These are phyloP conservation scores for Tribolium madens DNA, from an alignment of 1,140 invertebrate genomes.

Conservation along the genomic window DNA sequence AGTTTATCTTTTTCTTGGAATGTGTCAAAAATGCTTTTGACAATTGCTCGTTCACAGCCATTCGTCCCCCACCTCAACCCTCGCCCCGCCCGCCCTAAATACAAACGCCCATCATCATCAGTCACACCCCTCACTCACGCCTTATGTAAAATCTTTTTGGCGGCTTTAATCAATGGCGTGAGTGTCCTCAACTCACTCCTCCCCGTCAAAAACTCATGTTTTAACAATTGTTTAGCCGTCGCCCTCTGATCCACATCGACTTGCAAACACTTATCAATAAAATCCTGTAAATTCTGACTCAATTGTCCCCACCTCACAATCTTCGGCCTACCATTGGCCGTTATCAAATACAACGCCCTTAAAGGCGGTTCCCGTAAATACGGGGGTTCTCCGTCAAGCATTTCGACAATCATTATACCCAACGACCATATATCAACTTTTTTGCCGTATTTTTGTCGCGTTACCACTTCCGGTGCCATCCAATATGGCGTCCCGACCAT, in stretches of 20 bases:
- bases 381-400: constrained; percentile 98
- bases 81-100: not conserved
- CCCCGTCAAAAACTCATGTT: constrained; percentile 89
- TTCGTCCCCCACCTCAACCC: not conserved
- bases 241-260: constrained; percentile 92
- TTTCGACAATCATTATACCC: constrained; percentile 98
- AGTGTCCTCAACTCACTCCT: constrained; percentile 87
- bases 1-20: too few relatives aligned
- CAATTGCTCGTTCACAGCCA: too few relatives aligned
- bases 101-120: too few relatives aligned
- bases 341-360: constrained; percentile 95
- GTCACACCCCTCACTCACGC: constrained; percentile 11
- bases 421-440: constrained; percentile 97
- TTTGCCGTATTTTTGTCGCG: constrained; percentile 85
- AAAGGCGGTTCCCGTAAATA: constrained; percentile 95
- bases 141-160: constrained; percentile 83
- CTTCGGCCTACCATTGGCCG: constrained; percentile 93
- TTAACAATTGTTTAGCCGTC: constrained; percentile 86
- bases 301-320: constrained; percentile 87
- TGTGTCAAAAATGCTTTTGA: too few relatives aligned
- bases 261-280: constrained; percentile 91
- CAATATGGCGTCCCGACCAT: constrained; percentile 94
- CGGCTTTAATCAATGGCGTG: constrained; percentile 91
- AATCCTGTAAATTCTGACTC: constrained; percentile 82
- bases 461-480: constrained; percentile 94